A percentile compares a stretch with the other conserved stretches of the same genome.
Evolutionary conservation across 2,113 vertebrate species (phyloP).

Genomic region (Beaufortia kweichowensis): DNA sequence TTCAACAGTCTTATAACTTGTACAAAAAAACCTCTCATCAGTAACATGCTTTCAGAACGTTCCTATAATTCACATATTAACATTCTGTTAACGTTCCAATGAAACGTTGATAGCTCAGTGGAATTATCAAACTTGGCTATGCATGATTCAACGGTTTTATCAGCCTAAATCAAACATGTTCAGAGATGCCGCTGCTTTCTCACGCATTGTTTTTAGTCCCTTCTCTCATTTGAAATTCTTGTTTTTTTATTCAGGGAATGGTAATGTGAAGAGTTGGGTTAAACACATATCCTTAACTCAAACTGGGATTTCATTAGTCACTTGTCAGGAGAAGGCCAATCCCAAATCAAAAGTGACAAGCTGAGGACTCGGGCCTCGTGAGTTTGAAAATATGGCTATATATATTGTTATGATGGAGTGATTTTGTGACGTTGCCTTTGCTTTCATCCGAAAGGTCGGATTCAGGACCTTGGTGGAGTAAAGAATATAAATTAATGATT

Average conservation of each 20-base stretch:
- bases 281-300: slow-evolving; percentile 15
- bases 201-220: slow-evolving; percentile 48
- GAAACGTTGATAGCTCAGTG: slow-evolving; percentile 19
- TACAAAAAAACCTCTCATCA: slow-evolving; percentile 25
- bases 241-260: neutral
- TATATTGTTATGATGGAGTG: slow-evolving; percentile 62
- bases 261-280: slow-evolving; percentile 4
- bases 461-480: slow-evolving; percentile 35
- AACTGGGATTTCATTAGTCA: slow-evolving; percentile 44
- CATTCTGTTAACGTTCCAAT: slow-evolving; percentile 1
- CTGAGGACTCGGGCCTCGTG: slow-evolving; percentile 1
- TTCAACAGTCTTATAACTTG: neutral
- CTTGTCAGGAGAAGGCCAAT: slow-evolving; percentile 18
- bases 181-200: slow-evolving; percentile 61
- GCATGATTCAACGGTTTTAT: slow-evolving; percentile 60
- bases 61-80: slow-evolving; percentile 8
- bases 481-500: slow-evolving; percentile 53
- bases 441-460: slow-evolving; percentile 59
- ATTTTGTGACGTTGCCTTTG: slow-evolving; percentile 64
- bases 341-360: slow-evolving; percentile 49
- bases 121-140: slow-evolving; percentile 29
- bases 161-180: slow-evolving; percentile 66
- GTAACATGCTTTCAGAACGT: neutral
- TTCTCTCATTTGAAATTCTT: neutral
- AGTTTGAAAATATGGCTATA: slow-evolving; percentile 44